Conservation (phyloP, 2,113 vertebrate species). For the human region GRCh38 chr17:57575001-57575500, state of each 20-base stretch:
- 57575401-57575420: not conserved
- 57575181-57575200: not conserved
- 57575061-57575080: no score
- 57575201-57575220: not conserved
- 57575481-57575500: not conserved
- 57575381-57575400: not conserved
- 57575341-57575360: not conserved
- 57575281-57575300: not conserved
- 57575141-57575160: not conserved
- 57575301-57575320: not conserved
- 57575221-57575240: not conserved
- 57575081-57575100: no score
- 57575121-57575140: not conserved
- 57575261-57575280: not conserved
- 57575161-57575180: not conserved
- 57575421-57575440: accelerated
- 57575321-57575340: not conserved
- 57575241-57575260: not conserved
- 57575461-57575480: not conserved
- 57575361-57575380: not conserved
- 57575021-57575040: no score
- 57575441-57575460: not conserved
- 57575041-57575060: no score
- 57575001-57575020: no score
- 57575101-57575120: no score